Base-by-base conservation (phyloP, 1,140 invertebrate genomes). In the Epicauta chinensis region DNA sequence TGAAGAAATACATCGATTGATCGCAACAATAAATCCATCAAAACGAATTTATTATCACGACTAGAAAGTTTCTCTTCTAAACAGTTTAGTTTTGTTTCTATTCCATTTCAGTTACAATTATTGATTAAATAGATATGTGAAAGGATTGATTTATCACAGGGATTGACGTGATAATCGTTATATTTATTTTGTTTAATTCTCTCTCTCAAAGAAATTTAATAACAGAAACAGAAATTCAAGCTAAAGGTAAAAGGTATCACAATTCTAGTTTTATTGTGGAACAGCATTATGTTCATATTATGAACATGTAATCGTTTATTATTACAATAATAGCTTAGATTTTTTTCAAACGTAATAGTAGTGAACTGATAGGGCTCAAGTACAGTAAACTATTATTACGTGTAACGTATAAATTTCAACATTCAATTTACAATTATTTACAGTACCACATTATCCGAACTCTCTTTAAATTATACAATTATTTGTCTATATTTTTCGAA, bases 311-410 rank as follows among this genome's bases (percentile, higher is more conserved):
- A 23, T 23, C 4, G 7, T 5, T 23, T 23, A 7, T 23, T 23
- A 7, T 23, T 23, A 23, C 7, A 23, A 23, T 16, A 14, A 16
- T 14, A 14, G 14, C 14, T 14, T 36, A 36, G 14, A 12, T 36
- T 11, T n/a, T n/a, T n/a, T n/a, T n/a, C n/a, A n/a, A n/a, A n/a
- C n/a, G n/a, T n/a, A 46, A 41, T 53, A 44, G 35, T 16, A 48
- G 45, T 54, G 16, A 43, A 45, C 45, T 54, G 52, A 34, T 47
- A 54, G 52, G 52, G 52, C 52, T 54, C 52, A 54, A 30, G 11
- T 54, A 48, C 45, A 54, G 45, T 45, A 29, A 15, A 54, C 38
- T 54, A 29, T 45, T 32, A 32, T 40, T 34, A 44, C 23, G 35
- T 41, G 1, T 11, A 36, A 29, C 9, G 32, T 44, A 31, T 40